Evolutionary conservation across 2,888 invertebrate genomes (phyloP).

Genomic region (Dione juno): DNA sequence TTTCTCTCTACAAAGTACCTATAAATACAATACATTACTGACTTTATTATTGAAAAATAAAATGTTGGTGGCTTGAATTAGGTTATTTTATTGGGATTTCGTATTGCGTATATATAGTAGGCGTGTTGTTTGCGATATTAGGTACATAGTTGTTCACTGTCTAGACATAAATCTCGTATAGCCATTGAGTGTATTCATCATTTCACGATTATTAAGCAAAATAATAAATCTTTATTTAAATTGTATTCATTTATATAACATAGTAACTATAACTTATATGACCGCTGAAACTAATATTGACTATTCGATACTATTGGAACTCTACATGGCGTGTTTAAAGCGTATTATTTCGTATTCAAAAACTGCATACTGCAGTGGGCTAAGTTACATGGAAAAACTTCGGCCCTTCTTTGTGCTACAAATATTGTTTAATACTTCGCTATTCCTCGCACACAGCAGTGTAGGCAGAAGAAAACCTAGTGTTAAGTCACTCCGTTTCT

Average conservation of each 20-base stretch:
- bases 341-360: constrained; percentile 68
- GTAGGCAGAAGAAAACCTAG: too few relatives aligned
- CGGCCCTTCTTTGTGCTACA: too few relatives aligned
- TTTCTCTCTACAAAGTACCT: constrained; percentile 42
- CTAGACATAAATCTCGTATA: constrained; percentile 35
- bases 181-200: not conserved
- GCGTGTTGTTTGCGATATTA: too few relatives aligned
- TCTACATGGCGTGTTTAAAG: constrained; percentile 57
- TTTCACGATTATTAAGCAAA: not conserved
- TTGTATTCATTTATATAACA: not conserved
- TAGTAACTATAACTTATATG: not conserved
- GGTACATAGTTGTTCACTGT: constrained; percentile 8
- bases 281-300: constrained; percentile 2
- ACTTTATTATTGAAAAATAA: too few relatives aligned
- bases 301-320: constrained; percentile 9
- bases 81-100: too few relatives aligned
- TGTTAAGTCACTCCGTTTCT: too few relatives aligned
- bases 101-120: too few relatives aligned
- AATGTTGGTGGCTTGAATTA: too few relatives aligned
- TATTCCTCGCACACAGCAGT: too few relatives aligned
- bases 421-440: too few relatives aligned
- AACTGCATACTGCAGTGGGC: constrained; percentile 54
- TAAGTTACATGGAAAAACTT: constrained; percentile 72
- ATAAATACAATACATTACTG: constrained; percentile 45
- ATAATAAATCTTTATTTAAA: not conserved